These are phyloP conservation scores for Belgica antarctica DNA, from an alignment of 2,888 invertebrate species.

Conservation along the genomic window DNA sequence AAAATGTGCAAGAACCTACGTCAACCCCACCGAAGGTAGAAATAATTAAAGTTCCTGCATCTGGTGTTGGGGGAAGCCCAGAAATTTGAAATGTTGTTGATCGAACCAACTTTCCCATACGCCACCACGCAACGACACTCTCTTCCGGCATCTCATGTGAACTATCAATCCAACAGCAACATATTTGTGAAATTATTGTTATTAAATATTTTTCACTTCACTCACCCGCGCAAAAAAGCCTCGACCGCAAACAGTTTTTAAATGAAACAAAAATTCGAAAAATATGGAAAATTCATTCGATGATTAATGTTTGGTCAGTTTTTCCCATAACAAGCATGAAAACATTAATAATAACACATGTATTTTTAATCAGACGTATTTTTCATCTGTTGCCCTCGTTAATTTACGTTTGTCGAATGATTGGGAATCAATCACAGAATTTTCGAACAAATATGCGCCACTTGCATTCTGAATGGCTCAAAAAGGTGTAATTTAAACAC, in stretches of 20 bases:
- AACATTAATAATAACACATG: slow-evolving; percentile 26
- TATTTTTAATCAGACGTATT: slow-evolving; percentile 8
- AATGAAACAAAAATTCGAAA: not conserved
- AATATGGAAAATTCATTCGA: slow-evolving; percentile 15
- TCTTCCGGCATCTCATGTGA: slow-evolving; percentile 13
- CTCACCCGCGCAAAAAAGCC: not conserved
- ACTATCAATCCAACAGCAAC: slow-evolving; percentile 2
- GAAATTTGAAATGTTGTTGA: slow-evolving; percentile 3
- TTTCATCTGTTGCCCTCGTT: not conserved
- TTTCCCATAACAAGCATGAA: slow-evolving; percentile 20
- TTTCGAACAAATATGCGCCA: not conserved
- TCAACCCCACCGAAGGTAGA: slow-evolving; percentile 14
- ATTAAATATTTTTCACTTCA: not conserved
- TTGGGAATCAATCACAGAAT: not conserved
- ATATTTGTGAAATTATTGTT: not conserved
- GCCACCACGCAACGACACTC: not conserved
- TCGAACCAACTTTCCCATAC: not conserved
- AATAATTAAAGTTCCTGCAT: slow-evolving; percentile 28
- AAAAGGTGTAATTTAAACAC: slow-evolving; percentile 9
- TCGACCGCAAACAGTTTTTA: slow-evolving; percentile 14
- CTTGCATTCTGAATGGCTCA: not conserved
- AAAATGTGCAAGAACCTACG: slow-evolving; percentile 17
- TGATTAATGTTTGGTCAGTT: slow-evolving; percentile 29
- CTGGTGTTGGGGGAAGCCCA: slow-evolving; percentile 1
- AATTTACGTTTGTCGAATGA: not conserved